phyloP scores from a whole-genome alignment of 2,113 vertebrate species.

The Artemisiospiza belli region DNA sequence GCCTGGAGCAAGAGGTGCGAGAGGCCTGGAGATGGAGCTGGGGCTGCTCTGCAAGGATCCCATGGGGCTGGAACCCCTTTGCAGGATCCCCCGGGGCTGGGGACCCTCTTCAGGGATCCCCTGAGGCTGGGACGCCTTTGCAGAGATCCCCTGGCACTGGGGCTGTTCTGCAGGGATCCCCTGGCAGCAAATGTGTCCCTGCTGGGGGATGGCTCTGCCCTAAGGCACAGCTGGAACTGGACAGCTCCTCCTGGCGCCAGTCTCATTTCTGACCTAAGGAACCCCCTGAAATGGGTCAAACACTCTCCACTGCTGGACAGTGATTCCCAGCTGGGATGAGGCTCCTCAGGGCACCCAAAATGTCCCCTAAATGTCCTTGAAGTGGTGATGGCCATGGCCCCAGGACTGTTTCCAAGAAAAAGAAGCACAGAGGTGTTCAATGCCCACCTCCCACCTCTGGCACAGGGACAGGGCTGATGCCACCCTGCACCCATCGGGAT shows the following conservation, averaged over 20 bases:
- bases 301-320: background rate
- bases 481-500: background rate
- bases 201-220: background rate
- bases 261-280: background rate
- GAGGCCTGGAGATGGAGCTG: background rate
- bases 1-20: background rate
- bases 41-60: background rate
- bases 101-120: too few relatives aligned
- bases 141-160: background rate
- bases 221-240: background rate
- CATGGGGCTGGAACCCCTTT: too few relatives aligned
- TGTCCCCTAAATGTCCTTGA: background rate
- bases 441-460: background rate
- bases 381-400: fast-evolving
- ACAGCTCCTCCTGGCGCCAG: background rate
- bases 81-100: background rate
- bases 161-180: background rate
- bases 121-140: too few relatives aligned
- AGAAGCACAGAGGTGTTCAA: fast-evolving
- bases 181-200: fast-evolving
- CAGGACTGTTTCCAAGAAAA: background rate
- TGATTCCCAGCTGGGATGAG: fast-evolving
- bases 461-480: background rate
- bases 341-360: background rate
- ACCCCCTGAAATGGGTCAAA: background rate